phyloP scores from a whole-genome alignment of 2,113 vertebrate genomes.

The Nestor notabilis region DNA sequence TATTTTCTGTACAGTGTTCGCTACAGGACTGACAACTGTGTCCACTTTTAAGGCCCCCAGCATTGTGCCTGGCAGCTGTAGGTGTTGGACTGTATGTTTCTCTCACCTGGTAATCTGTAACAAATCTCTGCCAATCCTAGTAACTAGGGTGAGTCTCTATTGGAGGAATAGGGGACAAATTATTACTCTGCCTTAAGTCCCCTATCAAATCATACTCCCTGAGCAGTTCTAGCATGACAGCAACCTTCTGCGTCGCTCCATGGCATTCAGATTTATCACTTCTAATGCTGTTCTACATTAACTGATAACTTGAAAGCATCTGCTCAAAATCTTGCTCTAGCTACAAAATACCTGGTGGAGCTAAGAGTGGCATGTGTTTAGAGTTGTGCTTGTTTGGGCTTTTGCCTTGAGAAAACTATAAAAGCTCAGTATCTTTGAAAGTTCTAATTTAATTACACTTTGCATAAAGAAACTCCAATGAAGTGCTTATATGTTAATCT shows the following conservation, averaged over 20 bases:
- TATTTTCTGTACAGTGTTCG: not conserved
- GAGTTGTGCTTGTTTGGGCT: not conserved
- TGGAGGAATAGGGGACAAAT: not conserved
- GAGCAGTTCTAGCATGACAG: not conserved
- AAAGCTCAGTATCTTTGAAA: not conserved
- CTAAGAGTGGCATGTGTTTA: not conserved
- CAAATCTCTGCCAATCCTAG: not conserved
- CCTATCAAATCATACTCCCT: not conserved
- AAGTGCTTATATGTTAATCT: not conserved
- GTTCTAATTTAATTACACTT: slow-evolving; percentile 12
- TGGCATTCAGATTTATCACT: not conserved
- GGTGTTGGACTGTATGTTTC: not conserved
- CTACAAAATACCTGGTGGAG: not conserved
- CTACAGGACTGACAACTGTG: not conserved
- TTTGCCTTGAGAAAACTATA: not conserved
- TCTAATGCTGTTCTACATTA: not conserved
- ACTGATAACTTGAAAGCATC: not conserved
- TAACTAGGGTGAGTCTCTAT: not conserved
- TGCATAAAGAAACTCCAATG: not conserved
- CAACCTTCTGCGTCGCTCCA: not conserved
- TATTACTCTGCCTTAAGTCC: not conserved
- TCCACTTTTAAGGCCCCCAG: not conserved
- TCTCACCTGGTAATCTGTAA: not conserved
- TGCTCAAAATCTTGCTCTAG: not conserved
- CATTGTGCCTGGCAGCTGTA: not conserved